phyloP scores from a whole-genome alignment of 2,113 vertebrate genomes.

The Furnarius figulus region DNA sequence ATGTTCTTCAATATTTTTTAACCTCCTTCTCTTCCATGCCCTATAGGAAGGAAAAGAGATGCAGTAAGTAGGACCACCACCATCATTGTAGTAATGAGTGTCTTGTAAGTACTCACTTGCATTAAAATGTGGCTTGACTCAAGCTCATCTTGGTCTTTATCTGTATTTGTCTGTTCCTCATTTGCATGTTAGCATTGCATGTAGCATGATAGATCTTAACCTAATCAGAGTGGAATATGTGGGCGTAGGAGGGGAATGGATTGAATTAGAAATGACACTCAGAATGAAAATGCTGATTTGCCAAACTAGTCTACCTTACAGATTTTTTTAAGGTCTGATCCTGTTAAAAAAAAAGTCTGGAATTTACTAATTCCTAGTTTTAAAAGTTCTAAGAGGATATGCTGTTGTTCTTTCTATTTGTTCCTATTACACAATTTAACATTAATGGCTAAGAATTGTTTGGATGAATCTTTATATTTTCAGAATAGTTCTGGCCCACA shows the following conservation, averaged over 20 bases:
- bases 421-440: not conserved
- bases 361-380: not conserved
- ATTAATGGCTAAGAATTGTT: not conserved
- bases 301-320: not conserved
- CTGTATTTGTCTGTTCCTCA: not conserved
- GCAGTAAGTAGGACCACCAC: constrained; percentile 52
- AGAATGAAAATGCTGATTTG: not conserved
- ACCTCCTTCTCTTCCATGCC: constrained; percentile 19
- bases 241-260: not conserved
- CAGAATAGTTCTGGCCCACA: not conserved
- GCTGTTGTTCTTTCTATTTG: not conserved
- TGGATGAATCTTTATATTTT: not conserved
- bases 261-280: not conserved
- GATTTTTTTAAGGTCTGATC: not conserved
- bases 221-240: not conserved
- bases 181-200: not conserved
- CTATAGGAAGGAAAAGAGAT: constrained; percentile 72
- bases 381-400: not conserved
- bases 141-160: not conserved
- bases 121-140: not conserved
- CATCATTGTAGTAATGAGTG: constrained; percentile 78
- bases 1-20: constrained; percentile 14
- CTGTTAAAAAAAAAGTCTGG: not conserved
- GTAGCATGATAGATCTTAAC: not conserved
- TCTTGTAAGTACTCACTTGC: constrained; percentile 77